Evolutionary conservation across 2,888 invertebrate species (phyloP), one percentile per base, ranked within the genome.

Genomic region (Siphonodentalium dalli): DNA sequence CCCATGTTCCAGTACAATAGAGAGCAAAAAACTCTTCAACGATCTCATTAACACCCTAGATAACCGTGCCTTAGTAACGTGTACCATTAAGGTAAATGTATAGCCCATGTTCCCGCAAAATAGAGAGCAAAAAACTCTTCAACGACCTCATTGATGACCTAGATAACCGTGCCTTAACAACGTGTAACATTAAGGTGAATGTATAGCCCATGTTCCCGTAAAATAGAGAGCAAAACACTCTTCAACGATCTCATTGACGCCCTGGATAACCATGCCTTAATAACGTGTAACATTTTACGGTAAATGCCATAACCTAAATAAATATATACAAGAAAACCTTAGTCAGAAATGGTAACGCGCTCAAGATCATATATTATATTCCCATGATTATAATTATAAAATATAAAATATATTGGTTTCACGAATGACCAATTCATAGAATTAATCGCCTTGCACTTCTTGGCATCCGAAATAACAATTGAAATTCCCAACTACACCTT

Each of bases 251-350:
- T 87, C 55, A 71, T 76, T 34, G 79, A 79, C 21, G 85, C 86
- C 38, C 77, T 81, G 46, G 83, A 84, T 18, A 82, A 85, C 57
- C 83, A 83, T 61, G 84, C 86, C n/a, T 74, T 87, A 9, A 83
- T 87, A 70, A 85, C 85, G 65, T 84, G 85, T 61, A 85, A 84
- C 26, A 84, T 86, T 51, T n/a, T n/a, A n/a, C n/a, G n/a, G n/a
- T n/a, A n/a, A n/a, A n/a, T n/a, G n/a, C n/a, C n/a, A n/a, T n/a
- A n/a, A n/a, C n/a, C n/a, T n/a, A n/a, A n/a, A n/a, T n/a, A n/a
- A n/a, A n/a, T n/a, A n/a, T n/a, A n/a, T n/a, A n/a, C n/a, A n/a
- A n/a, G n/a, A n/a, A n/a, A n/a, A n/a, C n/a, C n/a, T n/a, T n/a
- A n/a, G n/a, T n/a, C n/a, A n/a, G n/a, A n/a, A n/a, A n/a, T n/a